Percentiles rank a stretch among this genome's conserved stretches.
These are phyloP conservation scores for Ceratoteleas bidentatus DNA, from an alignment of 1,140 invertebrate species.

Conservation along the genomic window DNA sequence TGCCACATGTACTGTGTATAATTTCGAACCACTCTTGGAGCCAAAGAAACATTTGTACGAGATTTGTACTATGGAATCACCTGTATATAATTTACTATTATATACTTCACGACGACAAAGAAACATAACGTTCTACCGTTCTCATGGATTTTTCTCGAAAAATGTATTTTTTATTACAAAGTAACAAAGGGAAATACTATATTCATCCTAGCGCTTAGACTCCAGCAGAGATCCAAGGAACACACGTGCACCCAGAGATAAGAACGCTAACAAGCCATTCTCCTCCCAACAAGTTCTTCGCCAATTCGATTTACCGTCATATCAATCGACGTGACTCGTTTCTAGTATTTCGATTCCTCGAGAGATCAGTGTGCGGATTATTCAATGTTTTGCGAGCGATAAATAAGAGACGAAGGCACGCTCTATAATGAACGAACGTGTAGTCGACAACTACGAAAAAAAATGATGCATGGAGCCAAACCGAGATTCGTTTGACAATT, in stretches of 20 bases:
- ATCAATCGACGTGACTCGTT: slow-evolving; percentile 50
- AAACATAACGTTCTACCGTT: slow-evolving; percentile 62
- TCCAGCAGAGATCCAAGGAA: slow-evolving; percentile 12
- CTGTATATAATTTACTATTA: slow-evolving; percentile 65
- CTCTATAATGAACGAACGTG: slow-evolving; percentile 21
- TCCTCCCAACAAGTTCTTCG: slow-evolving; percentile 30
- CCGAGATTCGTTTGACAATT: slow-evolving; percentile 37
- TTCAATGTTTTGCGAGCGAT: slow-evolving; percentile 41
- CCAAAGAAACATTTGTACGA: slow-evolving; percentile 63
- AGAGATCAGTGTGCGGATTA: slow-evolving; percentile 28
- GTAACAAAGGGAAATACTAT: slow-evolving; percentile 42
- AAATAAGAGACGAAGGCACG: slow-evolving; percentile 1
- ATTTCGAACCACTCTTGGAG: slow-evolving; percentile 52
- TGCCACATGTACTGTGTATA: slow-evolving; percentile 25
- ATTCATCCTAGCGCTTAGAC: slow-evolving; percentile 43
- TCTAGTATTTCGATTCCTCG: slow-evolving; percentile 11
- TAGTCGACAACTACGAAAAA: slow-evolving; percentile 29
- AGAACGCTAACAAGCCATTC: slow-evolving; percentile 7
- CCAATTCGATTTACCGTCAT: slow-evolving; percentile 51
- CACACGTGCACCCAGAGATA: background rate
- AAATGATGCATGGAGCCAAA: background rate
- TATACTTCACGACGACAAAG: slow-evolving; percentile 63
- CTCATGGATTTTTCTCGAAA: slow-evolving; percentile 62
- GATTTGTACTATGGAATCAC: slow-evolving; percentile 59
- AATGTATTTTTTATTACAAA: slow-evolving; percentile 67